These are phyloP conservation scores for Caretta caretta DNA, from an alignment of 2,113 vertebrate genomes.

Conservation along the genomic window DNA sequence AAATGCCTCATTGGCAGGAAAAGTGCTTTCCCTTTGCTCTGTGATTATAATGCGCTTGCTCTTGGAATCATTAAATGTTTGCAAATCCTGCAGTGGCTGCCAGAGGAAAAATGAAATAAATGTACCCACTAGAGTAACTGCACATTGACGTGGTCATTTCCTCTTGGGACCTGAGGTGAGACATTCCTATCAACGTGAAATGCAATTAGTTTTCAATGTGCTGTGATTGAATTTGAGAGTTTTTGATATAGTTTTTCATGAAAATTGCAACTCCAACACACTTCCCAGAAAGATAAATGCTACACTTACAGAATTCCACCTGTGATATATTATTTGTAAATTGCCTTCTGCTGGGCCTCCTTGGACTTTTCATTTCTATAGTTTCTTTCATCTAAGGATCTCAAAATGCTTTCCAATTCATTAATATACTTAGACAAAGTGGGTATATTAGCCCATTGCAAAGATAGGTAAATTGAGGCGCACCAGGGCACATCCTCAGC, in stretches of 20 bases:
- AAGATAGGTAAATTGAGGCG: background rate
- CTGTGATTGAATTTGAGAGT: background rate
- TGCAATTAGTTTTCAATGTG: fast-evolving
- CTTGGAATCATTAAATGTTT: slow-evolving; percentile 56
- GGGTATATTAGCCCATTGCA: background rate
- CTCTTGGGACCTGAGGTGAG: background rate
- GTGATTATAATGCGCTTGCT: slow-evolving; percentile 50
- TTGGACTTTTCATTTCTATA: background rate
- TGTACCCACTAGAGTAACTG: background rate
- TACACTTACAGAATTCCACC: background rate
- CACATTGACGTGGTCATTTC: background rate
- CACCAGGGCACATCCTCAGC: background rate
- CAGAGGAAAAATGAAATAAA: slow-evolving; percentile 27
- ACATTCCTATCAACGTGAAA: background rate
- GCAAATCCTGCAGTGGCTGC: slow-evolving; percentile 18
- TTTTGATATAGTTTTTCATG: background rate
- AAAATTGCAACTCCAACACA: background rate
- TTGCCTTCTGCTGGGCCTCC: background rate
- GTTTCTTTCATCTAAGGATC: background rate
- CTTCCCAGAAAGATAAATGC: background rate
- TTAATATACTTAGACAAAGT: background rate
- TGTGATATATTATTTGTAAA: background rate
- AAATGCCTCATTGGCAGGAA: slow-evolving; percentile 79
- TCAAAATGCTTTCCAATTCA: background rate
- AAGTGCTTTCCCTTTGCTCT: slow-evolving; percentile 76